Percentiles rank a stretch among this genome's conserved stretches.
Evolutionary conservation across 2,888 invertebrate genomes (phyloP).

Genomic region (Anthophora plumipes): DNA sequence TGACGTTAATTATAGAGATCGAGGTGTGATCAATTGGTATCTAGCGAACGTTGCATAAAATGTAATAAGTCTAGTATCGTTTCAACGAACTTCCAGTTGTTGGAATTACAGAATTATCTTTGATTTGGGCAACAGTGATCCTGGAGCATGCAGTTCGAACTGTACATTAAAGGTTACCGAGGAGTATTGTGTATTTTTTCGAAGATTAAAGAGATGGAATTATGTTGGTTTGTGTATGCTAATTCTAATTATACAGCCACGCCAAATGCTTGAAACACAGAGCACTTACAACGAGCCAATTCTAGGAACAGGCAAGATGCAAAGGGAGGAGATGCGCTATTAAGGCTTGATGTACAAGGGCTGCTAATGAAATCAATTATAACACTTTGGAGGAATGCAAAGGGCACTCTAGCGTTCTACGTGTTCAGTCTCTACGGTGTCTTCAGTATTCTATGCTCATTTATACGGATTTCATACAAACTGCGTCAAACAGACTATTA

Average conservation of each 20-base stretch:
- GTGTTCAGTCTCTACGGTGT: not conserved
- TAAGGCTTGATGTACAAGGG: not conserved
- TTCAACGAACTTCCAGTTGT: not conserved
- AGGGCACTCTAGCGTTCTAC: not conserved
- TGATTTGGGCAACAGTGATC: not conserved
- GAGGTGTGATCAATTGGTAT: no score
- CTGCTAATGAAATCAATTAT: conserved; percentile 1
- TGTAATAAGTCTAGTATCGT: not conserved
- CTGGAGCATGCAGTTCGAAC: not conserved
- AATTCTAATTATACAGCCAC: not conserved
- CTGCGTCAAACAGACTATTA: not conserved
- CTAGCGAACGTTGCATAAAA: not conserved
- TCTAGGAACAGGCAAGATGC: conserved; percentile 28
- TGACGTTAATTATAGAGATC: not conserved
- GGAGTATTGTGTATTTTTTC: no score
- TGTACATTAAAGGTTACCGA: no score
- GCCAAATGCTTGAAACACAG: not conserved
- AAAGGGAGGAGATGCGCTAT: conserved; percentile 14
- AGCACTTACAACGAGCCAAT: not conserved
- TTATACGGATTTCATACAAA: not conserved
- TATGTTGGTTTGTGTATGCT: not conserved
- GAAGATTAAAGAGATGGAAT: no score
- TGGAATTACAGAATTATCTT: not conserved
- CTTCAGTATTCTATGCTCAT: not conserved
- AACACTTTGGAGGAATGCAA: not conserved